Conservation (phyloP, 2,888 invertebrate species). For the Epinotia brunnichana region DNA sequence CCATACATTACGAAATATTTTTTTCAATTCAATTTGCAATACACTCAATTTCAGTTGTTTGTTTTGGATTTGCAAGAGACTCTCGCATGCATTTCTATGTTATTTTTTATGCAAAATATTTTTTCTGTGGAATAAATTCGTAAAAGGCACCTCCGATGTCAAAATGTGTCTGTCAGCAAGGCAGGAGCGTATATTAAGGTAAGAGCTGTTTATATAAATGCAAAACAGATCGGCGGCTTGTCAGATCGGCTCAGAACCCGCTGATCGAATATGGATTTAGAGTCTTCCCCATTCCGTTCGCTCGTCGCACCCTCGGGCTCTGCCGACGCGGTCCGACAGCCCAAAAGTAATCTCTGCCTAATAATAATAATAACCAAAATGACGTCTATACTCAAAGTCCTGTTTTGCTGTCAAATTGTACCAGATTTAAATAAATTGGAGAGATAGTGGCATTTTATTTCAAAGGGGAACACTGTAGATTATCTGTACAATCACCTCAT, state of each 20-base stretch:
- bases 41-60: no score
- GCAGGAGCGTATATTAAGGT: conserved; percentile 70
- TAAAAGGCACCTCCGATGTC: conserved; percentile 35
- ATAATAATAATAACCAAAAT: conserved; percentile 53
- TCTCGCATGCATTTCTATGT: background rate
- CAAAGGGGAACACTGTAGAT: no score
- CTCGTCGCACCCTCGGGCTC: conserved; percentile 70
- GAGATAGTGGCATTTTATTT: background rate
- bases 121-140: conserved; percentile 13
- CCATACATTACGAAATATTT: background rate
- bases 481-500: no score
- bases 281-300: conserved; percentile 74
- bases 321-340: conserved; percentile 76
- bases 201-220: conserved; percentile 83
- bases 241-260: conserved; percentile 81
- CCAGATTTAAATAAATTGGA: conserved; percentile 12
- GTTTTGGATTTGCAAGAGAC: background rate
- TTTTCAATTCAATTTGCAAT: background rate
- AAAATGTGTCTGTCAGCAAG: conserved; percentile 57
- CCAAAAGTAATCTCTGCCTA: conserved; percentile 76
- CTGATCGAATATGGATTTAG: conserved; percentile 83
- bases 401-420: background rate
- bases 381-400: conserved; percentile 6
- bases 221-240: conserved; percentile 83
- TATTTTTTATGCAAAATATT: background rate